Evolutionary conservation across 2,888 invertebrate genomes (phyloP).

Genomic region (Anoplius nigerrimus): DNA sequence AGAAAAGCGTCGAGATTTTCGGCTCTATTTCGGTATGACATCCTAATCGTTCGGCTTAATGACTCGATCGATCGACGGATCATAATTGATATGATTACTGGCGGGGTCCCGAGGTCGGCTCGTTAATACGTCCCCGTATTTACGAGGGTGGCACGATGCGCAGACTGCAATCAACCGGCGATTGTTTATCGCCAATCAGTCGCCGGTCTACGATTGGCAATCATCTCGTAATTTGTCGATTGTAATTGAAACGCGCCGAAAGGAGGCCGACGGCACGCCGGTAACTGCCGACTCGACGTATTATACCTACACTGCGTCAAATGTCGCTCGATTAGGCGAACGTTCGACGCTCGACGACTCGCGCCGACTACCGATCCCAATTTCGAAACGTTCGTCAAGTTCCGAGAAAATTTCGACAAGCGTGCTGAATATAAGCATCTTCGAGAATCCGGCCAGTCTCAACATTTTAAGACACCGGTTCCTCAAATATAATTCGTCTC

Average conservation of each 20-base stretch:
- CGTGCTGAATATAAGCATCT: no score
- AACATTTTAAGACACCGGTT: no score
- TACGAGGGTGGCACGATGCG: constrained; percentile 46
- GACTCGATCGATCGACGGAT: constrained; percentile 47
- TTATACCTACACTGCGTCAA: no score
- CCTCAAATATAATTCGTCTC: no score
- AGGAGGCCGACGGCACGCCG: constrained; percentile 9
- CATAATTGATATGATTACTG: constrained; percentile 52
- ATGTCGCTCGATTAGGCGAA: no score
- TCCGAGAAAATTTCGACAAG: no score
- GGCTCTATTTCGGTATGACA: background rate
- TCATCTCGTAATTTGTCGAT: constrained; percentile 59
- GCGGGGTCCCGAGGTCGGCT: constrained; percentile 33
- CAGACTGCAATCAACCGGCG: constrained; percentile 58
- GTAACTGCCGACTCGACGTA: no score
- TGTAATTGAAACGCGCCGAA: constrained; percentile 48
- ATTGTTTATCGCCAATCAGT: constrained; percentile 63
- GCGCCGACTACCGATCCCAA: no score
- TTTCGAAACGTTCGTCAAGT: no score
- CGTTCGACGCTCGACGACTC: no score
- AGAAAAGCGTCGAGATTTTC: background rate
- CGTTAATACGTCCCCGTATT: constrained; percentile 53
- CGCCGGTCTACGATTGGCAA: constrained; percentile 60
- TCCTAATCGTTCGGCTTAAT: constrained; percentile 42
- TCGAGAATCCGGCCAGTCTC: no score